A percentile compares a stretch with the other conserved stretches of the same genome.
These are phyloP conservation scores for Recurvirostra avosetta DNA, from an alignment of 2,113 vertebrate species.

Conservation along the genomic window DNA sequence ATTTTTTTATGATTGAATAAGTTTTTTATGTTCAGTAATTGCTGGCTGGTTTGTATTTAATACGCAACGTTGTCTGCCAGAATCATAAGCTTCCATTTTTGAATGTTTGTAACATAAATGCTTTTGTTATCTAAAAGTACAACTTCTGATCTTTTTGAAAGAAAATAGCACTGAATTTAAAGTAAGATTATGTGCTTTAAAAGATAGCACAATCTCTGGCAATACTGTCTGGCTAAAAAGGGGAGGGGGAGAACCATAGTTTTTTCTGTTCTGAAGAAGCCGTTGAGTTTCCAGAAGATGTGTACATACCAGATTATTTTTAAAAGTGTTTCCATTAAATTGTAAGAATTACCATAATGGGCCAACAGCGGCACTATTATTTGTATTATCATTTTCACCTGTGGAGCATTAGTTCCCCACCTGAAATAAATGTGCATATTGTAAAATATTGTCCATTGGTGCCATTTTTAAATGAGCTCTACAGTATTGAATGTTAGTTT, in stretches of 20 bases:
- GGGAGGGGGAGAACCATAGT: background rate
- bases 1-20: conserved; percentile 75
- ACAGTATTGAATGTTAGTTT: conserved; percentile 33
- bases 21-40: conserved; percentile 67
- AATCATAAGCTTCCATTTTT: conserved; percentile 66
- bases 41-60: conserved; percentile 71
- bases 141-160: conserved; percentile 67
- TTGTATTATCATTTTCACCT: conserved; percentile 43
- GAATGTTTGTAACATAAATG: conserved; percentile 70
- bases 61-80: conserved; percentile 61
- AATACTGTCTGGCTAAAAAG: conserved; percentile 34
- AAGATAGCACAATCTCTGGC: conserved; percentile 47
- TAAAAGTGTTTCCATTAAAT: conserved; percentile 56
- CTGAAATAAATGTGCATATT: conserved; percentile 72
- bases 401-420: conserved; percentile 60
- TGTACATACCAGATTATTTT: conserved; percentile 48
- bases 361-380: conserved; percentile 45
- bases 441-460: conserved; percentile 60
- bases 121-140: conserved; percentile 68
- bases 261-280: conserved; percentile 25
- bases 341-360: conserved; percentile 38
- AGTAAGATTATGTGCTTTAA: conserved; percentile 45
- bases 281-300: conserved; percentile 14
- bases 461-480: conserved; percentile 62
- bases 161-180: conserved; percentile 70